Base-by-base conservation (phyloP, 2,113 vertebrate species). In the Notarius lentiginosus region DNA sequence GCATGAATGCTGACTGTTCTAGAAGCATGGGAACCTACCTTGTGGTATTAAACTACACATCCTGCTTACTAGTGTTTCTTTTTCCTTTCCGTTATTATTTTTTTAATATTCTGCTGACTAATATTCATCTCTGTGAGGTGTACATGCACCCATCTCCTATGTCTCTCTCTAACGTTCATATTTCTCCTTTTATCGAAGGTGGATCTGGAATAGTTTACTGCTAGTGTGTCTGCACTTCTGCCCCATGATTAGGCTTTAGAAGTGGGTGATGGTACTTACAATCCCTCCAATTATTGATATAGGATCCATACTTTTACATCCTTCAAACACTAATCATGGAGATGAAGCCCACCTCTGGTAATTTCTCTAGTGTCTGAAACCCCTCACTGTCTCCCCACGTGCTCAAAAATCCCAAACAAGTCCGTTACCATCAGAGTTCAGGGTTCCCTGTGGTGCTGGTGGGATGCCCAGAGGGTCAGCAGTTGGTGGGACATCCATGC, bases 361-460 rank as follows among this genome's bases (percentile, higher is more conserved):
- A 70, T 30, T 6, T 30, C 5, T 70, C 34, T 20, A 73, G 70
- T 47, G 34, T 73, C 6, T 47, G 34, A 10, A 73, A 73, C 3
- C 73, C 73, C 47, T 49, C 10, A 24, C 14, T 5, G 9, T 24
- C 47, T 15, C 14, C 12, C n/a, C 5, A 18, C 47, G 0, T 47
- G 55, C 56, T 10, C 1, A 76, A 55, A n/a, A 77, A 18, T 20
- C 41, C 27, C 12, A 84, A 65, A 70, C 84, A 65, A 1, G 12
- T 60, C 85, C 85, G 96, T 93, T 94, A 96, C 98, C 98, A 86
- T 98, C 98, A 4, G 97, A 95, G 73, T 96, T 97, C 84, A 98
- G 91, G 6, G 96, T 98, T 90, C 97, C 94, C 4, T 97, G 96
- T 1, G 98, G 97, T 7, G 97, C 97, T 1, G 97, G 97, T 60